These are phyloP conservation scores for Brachypodius melanocephalos DNA, from an alignment of 2,113 vertebrate species.

Conservation along the genomic window DNA sequence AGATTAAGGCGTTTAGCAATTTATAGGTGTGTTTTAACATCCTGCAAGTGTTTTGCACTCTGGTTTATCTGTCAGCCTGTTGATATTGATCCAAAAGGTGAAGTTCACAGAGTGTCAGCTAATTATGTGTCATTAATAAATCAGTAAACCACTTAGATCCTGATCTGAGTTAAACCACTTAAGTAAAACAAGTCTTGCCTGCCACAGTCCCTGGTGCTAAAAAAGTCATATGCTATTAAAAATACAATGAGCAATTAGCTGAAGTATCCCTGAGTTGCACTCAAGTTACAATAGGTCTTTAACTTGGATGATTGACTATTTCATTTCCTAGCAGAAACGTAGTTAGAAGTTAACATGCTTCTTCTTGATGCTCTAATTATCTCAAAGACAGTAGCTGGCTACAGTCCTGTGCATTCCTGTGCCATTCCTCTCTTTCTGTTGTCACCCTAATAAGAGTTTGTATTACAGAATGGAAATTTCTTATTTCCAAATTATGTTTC, in stretches of 20 bases:
- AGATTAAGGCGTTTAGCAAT: neutral
- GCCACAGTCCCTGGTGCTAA: neutral
- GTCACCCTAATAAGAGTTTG: neutral
- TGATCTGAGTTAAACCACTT: neutral
- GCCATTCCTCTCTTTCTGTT: neutral
- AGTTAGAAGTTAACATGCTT: neutral
- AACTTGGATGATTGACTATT: neutral
- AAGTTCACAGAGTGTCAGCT: neutral
- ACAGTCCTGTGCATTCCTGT: neutral
- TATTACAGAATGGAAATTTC: neutral
- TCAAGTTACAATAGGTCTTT: neutral
- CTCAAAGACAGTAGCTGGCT: neutral
- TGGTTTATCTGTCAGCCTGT: neutral
- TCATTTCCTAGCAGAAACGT: neutral
- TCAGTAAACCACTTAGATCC: constrained; percentile 9
- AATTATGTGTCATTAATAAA: constrained; percentile 26
- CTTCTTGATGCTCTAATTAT: neutral
- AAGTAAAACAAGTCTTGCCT: neutral
- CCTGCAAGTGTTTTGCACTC: neutral
- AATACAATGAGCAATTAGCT: constrained; percentile 21
- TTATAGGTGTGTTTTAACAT: neutral
- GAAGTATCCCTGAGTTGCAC: neutral
- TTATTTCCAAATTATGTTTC: neutral
- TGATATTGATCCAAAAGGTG: neutral
- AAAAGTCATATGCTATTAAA: neutral